These are phyloP conservation scores for Caenorhabditis sinica DNA, from an alignment of 2,888 invertebrate genomes.

Conservation along the genomic window DNA sequence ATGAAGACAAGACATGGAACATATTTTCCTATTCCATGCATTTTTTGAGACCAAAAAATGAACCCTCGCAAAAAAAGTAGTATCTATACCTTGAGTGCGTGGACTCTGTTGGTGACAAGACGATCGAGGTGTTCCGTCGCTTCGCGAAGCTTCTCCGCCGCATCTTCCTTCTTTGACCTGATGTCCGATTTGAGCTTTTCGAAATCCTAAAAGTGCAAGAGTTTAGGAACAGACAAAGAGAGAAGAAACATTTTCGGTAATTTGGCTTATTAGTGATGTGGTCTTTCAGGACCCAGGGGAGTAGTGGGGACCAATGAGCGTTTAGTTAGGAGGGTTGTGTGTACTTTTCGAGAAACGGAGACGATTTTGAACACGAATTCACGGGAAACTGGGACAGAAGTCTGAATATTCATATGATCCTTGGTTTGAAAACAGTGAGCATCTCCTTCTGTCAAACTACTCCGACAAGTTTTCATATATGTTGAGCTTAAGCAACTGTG, in stretches of 20 bases:
- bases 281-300: slow-evolving; percentile 11
- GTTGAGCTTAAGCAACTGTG: too few species aligned
- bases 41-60: slow-evolving; percentile 12
- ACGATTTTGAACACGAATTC: neutral
- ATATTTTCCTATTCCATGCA: slow-evolving; percentile 42
- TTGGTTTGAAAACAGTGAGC: too few species aligned
- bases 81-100: slow-evolving; percentile 51
- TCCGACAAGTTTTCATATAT: too few species aligned
- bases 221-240: neutral
- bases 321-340: neutral
- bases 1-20: slow-evolving; percentile 22
- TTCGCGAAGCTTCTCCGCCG: slow-evolving; percentile 45
- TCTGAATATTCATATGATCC: too few species aligned
- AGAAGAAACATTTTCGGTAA: neutral
- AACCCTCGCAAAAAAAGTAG: neutral
- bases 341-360: slow-evolving; percentile 11
- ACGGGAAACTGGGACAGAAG: too few species aligned
- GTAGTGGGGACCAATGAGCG: neutral
- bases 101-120: slow-evolving; percentile 51
- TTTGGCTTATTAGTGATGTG: slow-evolving; percentile 48
- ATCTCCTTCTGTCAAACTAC: too few species aligned
- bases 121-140: slow-evolving; percentile 53
- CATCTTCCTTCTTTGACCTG: slow-evolving; percentile 58
- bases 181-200: slow-evolving; percentile 52
- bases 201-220: slow-evolving; percentile 36